Conservation (phyloP, 2,113 vertebrate genomes). For the Crypturellus undulatus region DNA sequence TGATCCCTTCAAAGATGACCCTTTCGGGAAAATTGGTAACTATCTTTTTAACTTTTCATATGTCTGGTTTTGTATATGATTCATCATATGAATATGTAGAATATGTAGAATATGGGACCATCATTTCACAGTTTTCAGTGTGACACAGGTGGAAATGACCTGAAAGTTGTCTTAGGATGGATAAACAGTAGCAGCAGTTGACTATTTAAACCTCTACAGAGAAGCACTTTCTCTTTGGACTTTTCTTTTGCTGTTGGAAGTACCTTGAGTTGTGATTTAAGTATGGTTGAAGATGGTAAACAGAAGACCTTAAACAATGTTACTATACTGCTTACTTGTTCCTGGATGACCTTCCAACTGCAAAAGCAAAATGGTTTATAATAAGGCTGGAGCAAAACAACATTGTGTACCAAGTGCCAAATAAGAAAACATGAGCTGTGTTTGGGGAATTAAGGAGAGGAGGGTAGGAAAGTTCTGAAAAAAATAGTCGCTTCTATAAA, state of each 20-base stretch:
- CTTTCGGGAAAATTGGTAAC: conserved; percentile 94
- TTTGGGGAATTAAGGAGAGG: neutral
- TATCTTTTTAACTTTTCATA: neutral
- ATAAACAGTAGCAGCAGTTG: neutral
- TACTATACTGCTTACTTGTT: neutral
- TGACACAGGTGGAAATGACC: neutral
- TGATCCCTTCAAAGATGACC: conserved; percentile 97
- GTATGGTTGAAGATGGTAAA: neutral
- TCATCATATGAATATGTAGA: too few species aligned
- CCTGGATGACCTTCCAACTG: neutral
- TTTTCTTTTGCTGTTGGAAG: neutral
- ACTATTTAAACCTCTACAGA: neutral
- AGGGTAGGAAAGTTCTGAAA: neutral
- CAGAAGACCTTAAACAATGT: neutral
- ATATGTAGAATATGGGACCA: neutral
- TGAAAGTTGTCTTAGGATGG: neutral
- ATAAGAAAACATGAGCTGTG: neutral
- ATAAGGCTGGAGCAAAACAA: neutral
- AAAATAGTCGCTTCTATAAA: neutral
- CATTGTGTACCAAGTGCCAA: neutral
- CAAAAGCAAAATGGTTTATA: neutral
- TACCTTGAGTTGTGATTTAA: neutral
- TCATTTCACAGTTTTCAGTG: neutral
- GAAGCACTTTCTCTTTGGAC: neutral
- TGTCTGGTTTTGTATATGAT: neutral